These are phyloP conservation scores for Poecilia velifera DNA, from an alignment of 2,797 vertebrate genomes.

Conservation along the genomic window DNA sequence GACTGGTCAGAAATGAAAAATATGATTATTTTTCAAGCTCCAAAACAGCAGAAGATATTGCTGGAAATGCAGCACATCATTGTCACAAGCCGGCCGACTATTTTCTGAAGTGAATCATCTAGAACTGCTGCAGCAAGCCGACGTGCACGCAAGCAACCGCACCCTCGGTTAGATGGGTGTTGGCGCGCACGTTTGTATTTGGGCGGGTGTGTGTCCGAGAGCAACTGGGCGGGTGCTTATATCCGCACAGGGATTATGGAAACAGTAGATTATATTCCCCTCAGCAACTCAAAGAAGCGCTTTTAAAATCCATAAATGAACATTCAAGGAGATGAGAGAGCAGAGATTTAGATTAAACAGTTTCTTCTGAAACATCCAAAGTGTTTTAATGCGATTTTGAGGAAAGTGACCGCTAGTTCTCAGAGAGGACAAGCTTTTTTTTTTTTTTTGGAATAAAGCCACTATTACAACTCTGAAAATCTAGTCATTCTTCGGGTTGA, in stretches of 20 bases:
- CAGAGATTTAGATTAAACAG: slow-evolving; percentile 25
- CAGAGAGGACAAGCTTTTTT: not conserved
- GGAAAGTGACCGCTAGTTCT: slow-evolving; percentile 24
- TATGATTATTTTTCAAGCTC: slow-evolving; percentile 25
- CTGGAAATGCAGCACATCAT: not conserved
- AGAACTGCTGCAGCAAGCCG: slow-evolving; percentile 26
- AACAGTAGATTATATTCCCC: slow-evolving; percentile 69
- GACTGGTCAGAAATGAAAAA: slow-evolving; percentile 65
- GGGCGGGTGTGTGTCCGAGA: not conserved
- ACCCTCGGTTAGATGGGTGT: not conserved
- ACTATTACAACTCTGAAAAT: slow-evolving; percentile 18
- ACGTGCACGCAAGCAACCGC: not conserved
- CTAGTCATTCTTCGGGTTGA: slow-evolving; percentile 24
- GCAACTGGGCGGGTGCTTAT: slow-evolving; percentile 34
- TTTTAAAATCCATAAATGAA: slow-evolving; percentile 61
- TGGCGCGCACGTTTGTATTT: not conserved
- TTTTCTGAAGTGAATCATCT: not conserved
- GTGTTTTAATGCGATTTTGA: slow-evolving; percentile 14
- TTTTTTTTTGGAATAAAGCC: slow-evolving; percentile 13
- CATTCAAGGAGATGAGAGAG: slow-evolving; percentile 67
- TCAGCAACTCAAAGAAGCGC: slow-evolving; percentile 35
- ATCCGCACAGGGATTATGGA: slow-evolving; percentile 65
- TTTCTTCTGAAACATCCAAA: slow-evolving; percentile 36
- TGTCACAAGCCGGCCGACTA: not conserved
- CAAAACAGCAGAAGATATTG: not conserved